A percentile compares a stretch with the other conserved stretches of the same genome.
Evolutionary conservation across 2,888 invertebrate species (phyloP).

Genomic region (Agriotes lineatus): DNA sequence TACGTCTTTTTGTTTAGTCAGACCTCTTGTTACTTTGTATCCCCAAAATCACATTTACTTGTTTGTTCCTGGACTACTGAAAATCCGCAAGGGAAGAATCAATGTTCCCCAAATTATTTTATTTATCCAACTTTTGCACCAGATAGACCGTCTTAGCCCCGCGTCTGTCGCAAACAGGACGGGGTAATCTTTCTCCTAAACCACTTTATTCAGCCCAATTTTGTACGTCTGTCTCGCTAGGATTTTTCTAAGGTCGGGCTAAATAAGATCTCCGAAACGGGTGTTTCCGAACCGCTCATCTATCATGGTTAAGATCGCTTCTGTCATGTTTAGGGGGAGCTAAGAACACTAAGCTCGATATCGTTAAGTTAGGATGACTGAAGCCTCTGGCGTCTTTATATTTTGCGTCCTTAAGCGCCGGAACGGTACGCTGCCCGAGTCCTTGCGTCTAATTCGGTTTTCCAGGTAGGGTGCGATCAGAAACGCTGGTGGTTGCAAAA

Average conservation of each 20-base stretch:
- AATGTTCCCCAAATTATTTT: neutral
- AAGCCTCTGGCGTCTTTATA: too few relatives aligned
- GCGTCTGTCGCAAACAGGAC: neutral
- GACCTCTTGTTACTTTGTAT: too few relatives aligned
- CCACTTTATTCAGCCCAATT: conserved; percentile 1
- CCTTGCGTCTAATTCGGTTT: too few relatives aligned
- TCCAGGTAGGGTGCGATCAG: too few relatives aligned
- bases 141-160: conserved; percentile 1
- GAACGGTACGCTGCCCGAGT: too few relatives aligned
- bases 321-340: conserved; percentile 7
- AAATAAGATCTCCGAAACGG: conserved; percentile 8
- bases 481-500: too few relatives aligned
- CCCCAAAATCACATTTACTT: neutral
- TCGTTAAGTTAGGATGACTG: neutral
- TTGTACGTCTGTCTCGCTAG: conserved; percentile 1
- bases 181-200: conserved; percentile 4
- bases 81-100: neutral
- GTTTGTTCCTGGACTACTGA: too few relatives aligned
- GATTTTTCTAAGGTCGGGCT: neutral
- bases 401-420: too few relatives aligned
- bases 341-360: neutral
- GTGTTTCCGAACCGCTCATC: conserved; percentile 4
- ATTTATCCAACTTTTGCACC: neutral
- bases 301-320: neutral
- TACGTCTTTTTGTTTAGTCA: too few relatives aligned